Conservation (phyloP, 2,113 vertebrate genomes). For the Furnarius figulus region DNA sequence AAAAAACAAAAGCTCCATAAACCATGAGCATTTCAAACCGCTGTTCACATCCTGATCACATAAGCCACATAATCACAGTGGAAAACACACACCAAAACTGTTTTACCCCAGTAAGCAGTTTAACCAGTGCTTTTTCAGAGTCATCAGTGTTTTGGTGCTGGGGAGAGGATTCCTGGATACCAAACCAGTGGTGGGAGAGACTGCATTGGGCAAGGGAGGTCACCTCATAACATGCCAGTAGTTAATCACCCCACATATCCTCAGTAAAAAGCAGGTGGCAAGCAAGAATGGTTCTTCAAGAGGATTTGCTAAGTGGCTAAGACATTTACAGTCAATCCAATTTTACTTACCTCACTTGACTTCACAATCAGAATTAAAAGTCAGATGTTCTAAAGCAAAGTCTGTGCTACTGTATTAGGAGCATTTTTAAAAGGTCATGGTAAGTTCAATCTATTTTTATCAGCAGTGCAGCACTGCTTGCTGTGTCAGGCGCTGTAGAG, state of each 20-base stretch:
- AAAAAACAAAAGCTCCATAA: neutral
- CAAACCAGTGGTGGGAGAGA: neutral
- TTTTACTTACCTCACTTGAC: constrained; percentile 48
- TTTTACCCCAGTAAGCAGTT: neutral
- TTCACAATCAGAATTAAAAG: constrained; percentile 60
- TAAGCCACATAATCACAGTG: neutral
- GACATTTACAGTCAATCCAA: constrained; percentile 27
- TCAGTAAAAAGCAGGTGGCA: neutral
- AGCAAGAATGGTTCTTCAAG: constrained; percentile 7
- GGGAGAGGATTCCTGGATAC: neutral
- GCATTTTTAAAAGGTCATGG: constrained; percentile 44
- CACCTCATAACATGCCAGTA: neutral
- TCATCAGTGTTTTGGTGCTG: neutral
- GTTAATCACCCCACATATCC: neutral
- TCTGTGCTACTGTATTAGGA: constrained; percentile 43
- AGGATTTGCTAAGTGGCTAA: constrained; percentile 51
- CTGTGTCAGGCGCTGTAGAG: neutral
- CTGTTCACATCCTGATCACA: neutral
- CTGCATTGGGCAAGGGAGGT: neutral
- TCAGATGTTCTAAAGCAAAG: constrained; percentile 52
- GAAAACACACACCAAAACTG: neutral
- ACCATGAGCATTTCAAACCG: neutral
- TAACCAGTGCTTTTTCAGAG: neutral
- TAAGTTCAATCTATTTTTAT: constrained; percentile 32
- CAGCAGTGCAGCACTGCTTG: neutral